A percentile compares a stretch with the other conserved stretches of the same genome.
Conservation (phyloP, 1,140 invertebrate species). For the Pemphigus obesinymphae region DNA sequence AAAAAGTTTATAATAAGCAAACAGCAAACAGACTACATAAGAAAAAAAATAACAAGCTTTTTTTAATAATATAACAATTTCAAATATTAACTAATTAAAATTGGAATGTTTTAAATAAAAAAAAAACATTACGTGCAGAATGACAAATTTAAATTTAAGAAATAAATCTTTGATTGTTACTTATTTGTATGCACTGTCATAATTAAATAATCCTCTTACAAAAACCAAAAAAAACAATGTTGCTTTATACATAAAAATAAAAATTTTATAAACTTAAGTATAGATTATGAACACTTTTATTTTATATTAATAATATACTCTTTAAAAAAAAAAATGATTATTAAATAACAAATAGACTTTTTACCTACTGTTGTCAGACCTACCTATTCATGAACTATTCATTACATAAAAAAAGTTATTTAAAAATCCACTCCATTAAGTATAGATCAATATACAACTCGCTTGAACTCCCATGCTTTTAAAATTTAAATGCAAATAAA, state of each 20-base stretch:
- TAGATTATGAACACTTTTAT: not conserved
- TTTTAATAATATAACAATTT: not conserved
- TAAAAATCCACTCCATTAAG: not conserved
- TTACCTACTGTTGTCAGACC: not conserved
- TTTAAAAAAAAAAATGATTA: not conserved
- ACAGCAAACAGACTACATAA: not conserved
- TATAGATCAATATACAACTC: slow-evolving; percentile 9
- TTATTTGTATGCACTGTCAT: not conserved
- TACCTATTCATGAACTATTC: not conserved
- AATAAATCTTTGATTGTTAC: not conserved
- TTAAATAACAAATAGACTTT: not conserved
- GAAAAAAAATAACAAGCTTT: not conserved
- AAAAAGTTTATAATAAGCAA: not conserved
- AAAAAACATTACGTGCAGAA: not conserved
- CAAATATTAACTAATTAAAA: not conserved
- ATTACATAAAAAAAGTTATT: not conserved
- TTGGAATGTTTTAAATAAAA: not conserved
- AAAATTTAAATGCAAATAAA: slow-evolving; percentile 5
- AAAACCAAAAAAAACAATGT: not conserved
- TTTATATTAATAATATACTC: not conserved
- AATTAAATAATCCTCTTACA: not conserved
- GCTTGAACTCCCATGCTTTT: slow-evolving; percentile 2
- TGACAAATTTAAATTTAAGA: not conserved
- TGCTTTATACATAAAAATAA: not conserved
- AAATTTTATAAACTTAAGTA: not conserved